Percentiles rank a stretch among this genome's conserved stretches.
These are phyloP conservation scores for Dicyrtomina minuta DNA, from an alignment of 2,888 invertebrate genomes.

Conservation along the genomic window DNA sequence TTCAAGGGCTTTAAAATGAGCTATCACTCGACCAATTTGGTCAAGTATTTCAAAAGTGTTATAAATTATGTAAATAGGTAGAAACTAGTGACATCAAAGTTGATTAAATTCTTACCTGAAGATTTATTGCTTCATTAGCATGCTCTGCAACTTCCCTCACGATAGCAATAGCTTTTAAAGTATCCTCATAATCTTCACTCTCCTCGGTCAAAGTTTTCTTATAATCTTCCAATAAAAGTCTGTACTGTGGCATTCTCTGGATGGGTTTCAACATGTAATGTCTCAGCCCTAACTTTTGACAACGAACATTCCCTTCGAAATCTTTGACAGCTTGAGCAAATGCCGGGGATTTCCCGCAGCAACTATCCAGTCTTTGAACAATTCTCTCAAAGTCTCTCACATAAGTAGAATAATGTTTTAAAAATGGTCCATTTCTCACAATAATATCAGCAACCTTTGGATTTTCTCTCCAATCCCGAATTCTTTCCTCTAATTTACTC, in stretches of 20 bases:
- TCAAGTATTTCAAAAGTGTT: no score
- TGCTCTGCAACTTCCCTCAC: constrained; percentile 64
- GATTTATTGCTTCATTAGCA: constrained; percentile 62
- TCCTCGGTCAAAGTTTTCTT: constrained; percentile 59
- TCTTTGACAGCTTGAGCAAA: constrained; percentile 59
- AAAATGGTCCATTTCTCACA: constrained; percentile 63
- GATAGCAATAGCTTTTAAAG: constrained; percentile 62
- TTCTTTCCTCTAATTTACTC: constrained; percentile 59
- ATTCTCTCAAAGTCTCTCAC: constrained; percentile 62
- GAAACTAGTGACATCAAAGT: no score
- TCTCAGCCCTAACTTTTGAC: constrained; percentile 62
- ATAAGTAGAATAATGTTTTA: constrained; percentile 63
- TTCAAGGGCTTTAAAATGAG: no score
- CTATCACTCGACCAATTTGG: no score
- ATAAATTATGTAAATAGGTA: no score
- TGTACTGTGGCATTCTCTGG: constrained; percentile 65
- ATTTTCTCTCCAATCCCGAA: constrained; percentile 59
- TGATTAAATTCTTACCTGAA: constrained; percentile 60
- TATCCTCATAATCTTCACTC: constrained; percentile 63
- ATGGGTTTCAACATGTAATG: constrained; percentile 68
- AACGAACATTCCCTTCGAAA: constrained; percentile 57
- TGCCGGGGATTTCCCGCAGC: constrained; percentile 58
- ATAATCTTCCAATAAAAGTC: constrained; percentile 65
- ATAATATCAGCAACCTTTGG: constrained; percentile 62
- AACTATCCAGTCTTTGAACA: constrained; percentile 58